Evolutionary conservation across 2,888 invertebrate genomes (phyloP).

Genomic region (Brenthis daphne): DNA sequence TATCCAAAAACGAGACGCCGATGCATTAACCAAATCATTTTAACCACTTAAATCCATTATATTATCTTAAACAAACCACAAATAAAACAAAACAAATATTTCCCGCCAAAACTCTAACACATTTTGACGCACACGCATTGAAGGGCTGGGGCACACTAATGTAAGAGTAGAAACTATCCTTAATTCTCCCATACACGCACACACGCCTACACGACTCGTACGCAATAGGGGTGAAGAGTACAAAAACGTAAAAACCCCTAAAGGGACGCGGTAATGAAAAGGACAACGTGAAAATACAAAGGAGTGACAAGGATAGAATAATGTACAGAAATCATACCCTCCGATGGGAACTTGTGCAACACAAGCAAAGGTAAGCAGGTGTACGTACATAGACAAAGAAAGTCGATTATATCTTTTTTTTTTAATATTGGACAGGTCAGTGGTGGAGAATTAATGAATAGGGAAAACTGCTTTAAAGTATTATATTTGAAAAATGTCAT

Average conservation of each 20-base stretch:
- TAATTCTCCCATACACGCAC: conserved; percentile 51
- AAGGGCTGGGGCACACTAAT: conserved; percentile 57
- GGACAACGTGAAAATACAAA: conserved; percentile 49
- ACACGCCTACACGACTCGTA: conserved; percentile 60
- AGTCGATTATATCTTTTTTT: conserved; percentile 50
- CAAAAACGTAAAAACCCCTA: conserved; percentile 56
- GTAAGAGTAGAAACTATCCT: conserved; percentile 48
- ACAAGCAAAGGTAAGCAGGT: conserved; percentile 69
- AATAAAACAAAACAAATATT: conserved; percentile 44
- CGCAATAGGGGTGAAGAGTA: conserved; percentile 74
- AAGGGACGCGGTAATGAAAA: conserved; percentile 60
- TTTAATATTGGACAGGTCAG: conserved; percentile 66
- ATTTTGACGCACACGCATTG: conserved; percentile 58
- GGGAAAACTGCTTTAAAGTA: not conserved
- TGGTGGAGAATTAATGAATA: conserved; percentile 26
- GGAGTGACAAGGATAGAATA: conserved; percentile 57
- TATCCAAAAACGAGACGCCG: conserved; percentile 51
- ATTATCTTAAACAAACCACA: conserved; percentile 42
- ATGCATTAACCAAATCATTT: conserved; percentile 34
- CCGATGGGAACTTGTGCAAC: conserved; percentile 67
- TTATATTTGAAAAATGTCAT: not conserved
- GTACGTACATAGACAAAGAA: conserved; percentile 69
- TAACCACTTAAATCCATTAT: conserved; percentile 46
- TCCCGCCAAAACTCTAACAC: conserved; percentile 70
- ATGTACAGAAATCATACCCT: conserved; percentile 72